Evolutionary conservation across 2,888 invertebrate species (phyloP), one percentile per base, ranked within the genome.

Genomic region (Lasioglossum malachurum): DNA sequence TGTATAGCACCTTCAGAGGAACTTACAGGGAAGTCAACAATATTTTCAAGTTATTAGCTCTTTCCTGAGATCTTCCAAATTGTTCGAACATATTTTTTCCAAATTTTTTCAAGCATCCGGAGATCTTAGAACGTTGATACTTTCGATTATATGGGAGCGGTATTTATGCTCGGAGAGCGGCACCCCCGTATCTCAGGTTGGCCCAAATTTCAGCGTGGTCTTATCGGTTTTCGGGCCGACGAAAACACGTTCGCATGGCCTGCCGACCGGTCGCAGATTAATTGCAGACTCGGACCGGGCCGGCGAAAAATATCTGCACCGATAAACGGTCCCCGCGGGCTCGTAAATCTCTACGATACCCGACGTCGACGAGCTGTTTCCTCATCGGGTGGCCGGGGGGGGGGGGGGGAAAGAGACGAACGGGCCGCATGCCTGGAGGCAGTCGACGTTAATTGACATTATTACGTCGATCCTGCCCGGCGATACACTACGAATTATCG

Each of bases 361-460:
- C 78, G 38, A 53, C 73, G 31, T 31, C 46, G 73, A 46, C 69
- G 69, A 69, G 69, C 23, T 38, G 38, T 69, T 35, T 38, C 38
- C 38, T 38, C 23, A 23, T 53, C 23, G 41, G 38, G 38, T 35
- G 69, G 69, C 23, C 38, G n/a, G 12, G 38, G n/a, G 38, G 12
- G n/a, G n/a, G 12, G 38, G n/a, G 38, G 12, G n/a, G 23, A 69
- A 38, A n/a, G 8, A 19, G 35, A 35, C n/a, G 27, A 53, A 88
- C 83, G 35, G 19, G 67, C 87, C 91, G 91, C 92, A 90, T 89
- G 91, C 86, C 87, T 76, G 73, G 64, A 77, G 27, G 89, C 86
- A 89, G 88, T 92, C 88, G 80, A 87, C 73, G 80, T 82, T 88
- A 88, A 88, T 88, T 76, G 83, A 80, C 67, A 80, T 86, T 76